Conservation (phyloP, 2,888 invertebrate genomes). For the Monoplex corrugatus region DNA sequence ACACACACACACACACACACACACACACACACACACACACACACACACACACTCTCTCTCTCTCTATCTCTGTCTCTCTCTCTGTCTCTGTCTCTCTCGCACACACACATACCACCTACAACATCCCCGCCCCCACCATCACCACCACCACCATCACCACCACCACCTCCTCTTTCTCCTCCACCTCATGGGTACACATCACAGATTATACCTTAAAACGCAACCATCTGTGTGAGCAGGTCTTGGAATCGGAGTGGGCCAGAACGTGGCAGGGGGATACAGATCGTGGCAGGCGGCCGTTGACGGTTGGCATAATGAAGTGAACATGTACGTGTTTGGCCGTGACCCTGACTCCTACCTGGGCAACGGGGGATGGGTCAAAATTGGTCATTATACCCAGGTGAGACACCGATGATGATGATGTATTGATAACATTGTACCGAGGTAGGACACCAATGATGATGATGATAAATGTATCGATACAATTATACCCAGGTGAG, state of each 20-base stretch:
- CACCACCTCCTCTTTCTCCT: neutral
- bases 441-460: no score
- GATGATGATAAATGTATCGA: neutral
- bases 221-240: conserved; percentile 56
- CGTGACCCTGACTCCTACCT: conserved; percentile 63
- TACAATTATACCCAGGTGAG: no score
- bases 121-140: no score
- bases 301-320: conserved; percentile 71
- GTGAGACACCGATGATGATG: no score
- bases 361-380: conserved; percentile 58
- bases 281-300: conserved; percentile 67
- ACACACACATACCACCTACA: no score
- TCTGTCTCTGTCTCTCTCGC: neutral
- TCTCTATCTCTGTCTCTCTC: neutral
- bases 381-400: conserved; percentile 73
- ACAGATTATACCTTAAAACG: neutral
- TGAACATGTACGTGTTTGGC: conserved; percentile 68
- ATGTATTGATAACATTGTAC: no score
- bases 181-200: neutral
- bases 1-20: neutral
- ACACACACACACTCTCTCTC: neutral
- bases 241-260: conserved; percentile 68
- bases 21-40: neutral
- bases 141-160: neutral
- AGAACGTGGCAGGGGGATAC: conserved; percentile 73